Base-by-base conservation (phyloP, 2,888 invertebrate species). In the Papilio elwesi region DNA sequence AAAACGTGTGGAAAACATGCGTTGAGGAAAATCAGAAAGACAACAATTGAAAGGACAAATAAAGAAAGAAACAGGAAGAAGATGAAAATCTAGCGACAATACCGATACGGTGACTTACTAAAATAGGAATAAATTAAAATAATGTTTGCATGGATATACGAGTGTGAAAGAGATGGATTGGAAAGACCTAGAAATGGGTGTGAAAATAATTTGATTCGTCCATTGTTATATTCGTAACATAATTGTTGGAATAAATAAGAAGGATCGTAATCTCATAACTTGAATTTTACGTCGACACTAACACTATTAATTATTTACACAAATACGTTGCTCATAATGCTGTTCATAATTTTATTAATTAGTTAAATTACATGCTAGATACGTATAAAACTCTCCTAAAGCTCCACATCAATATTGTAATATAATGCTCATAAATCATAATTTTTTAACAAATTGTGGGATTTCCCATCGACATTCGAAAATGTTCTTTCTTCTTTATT, bases 401-500 rank as follows among this genome's bases (percentile, higher is more conserved):
- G n/a, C n/a, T n/a, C n/a, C n/a, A n/a, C n/a, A n/a, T n/a, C n/a
- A n/a, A n/a, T n/a, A n/a, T n/a, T n/a, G n/a, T n/a, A n/a, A n/a
- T n/a, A n/a, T n/a, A n/a, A n/a, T n/a, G n/a, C n/a, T n/a, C n/a
- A n/a, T n/a, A n/a, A n/a, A n/a, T n/a, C n/a, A n/a, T n/a, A n/a
- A n/a, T n/a, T n/a, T n/a, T n/a, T n/a, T n/a, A n/a, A n/a, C 10
- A 51, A 65, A 36, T 36, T 36, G 53, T 52, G 51, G 66, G 51
- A 57, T 49, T 66, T 71, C 51, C 9, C 52, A 62, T 66, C 57
- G 43, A 66, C 13, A 15, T 57, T 67, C 49, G 43, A 47, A 51
- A 47, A 59, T n/a, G 49, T 70, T 70, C 36, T 57, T 70, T 66
- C 47, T 47, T n/a, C 38, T 55, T 67, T 67, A 71, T 66, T 59